Evolutionary conservation across 2,888 invertebrate genomes (phyloP), one percentile per base, ranked within the genome.

Genomic region (Nasonovia ribisnigri): DNA sequence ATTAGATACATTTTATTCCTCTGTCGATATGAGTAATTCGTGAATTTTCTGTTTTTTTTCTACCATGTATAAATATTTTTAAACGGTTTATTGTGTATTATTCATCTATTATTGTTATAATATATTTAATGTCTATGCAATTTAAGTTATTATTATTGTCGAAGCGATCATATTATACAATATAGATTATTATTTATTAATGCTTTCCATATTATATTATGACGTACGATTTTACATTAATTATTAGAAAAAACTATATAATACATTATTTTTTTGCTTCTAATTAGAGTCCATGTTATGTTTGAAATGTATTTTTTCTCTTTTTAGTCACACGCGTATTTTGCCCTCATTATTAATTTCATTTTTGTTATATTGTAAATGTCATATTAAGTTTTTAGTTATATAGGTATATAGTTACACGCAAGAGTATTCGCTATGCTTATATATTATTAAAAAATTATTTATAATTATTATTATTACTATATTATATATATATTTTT

Each of bases 301-400:
- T 92, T 92, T 86, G 29, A 87, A 48, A 67, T 88, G 10, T 92
- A 60, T 57, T 84, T 51, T 91, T 42, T 46, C 43, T 43, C 46
- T 84, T 84, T 29, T 43, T 20, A 54, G 29, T 84, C 77, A 77
- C 77, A 20, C 8, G 77, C 77, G 20, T 84, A 88, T 54, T 88
- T 54, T 91, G 43, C 42, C 26, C 29, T 43, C 43, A 57, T 86
- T 86, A 90, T 77, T 77, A 51, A 77, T 91, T 54, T n/a, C 42
- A 77, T 93, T 89, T 88, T 89, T 84, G 89, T 93, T 93, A 93
- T 93, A 29, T 46, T 84, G 89, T 90, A 84, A 84, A 90, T 90
- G 46, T 84, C 36, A 36, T 84, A 89, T 93, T 93, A 84, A 90
- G 88, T 89, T 93, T 87, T 8, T 26, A 88, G 36, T 43, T 84